Evolutionary conservation across 2,113 vertebrate species (phyloP).

Genomic region (Gasterosteus aculeatus): DNA sequence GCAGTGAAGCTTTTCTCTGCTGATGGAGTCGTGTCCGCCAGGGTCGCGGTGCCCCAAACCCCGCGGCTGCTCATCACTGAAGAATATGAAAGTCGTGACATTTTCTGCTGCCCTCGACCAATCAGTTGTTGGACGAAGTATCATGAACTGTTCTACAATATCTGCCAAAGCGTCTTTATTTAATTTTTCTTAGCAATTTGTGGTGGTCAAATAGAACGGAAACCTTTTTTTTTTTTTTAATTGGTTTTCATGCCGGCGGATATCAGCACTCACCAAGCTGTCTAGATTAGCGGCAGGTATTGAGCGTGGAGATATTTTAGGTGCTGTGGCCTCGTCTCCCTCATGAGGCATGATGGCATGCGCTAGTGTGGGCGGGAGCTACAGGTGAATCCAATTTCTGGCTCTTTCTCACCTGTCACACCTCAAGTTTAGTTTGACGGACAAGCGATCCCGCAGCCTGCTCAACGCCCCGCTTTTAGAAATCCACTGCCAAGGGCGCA

Average conservation of each 20-base stretch:
- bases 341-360: constrained; percentile 6
- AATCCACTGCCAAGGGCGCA: constrained; percentile 1
- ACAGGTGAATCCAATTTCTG: constrained; percentile 67
- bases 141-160: constrained; percentile 59
- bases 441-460: constrained; percentile 32
- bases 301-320: constrained; percentile 39
- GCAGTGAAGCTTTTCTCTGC: constrained; percentile 46
- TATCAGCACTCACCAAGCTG: constrained; percentile 41
- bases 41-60: constrained; percentile 56
- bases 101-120: constrained; percentile 71
- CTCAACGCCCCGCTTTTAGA: constrained; percentile 1
- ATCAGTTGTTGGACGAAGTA: constrained; percentile 55
- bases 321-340: constrained; percentile 33
- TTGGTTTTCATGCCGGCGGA: constrained; percentile 27
- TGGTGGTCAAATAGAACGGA: constrained; percentile 11
- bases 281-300: constrained; percentile 42
- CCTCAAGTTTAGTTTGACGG: constrained; percentile 58
- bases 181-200: constrained; percentile 31
- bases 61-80: constrained; percentile 64
- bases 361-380: constrained; percentile 26
- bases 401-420: constrained; percentile 68
- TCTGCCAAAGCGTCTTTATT: constrained; percentile 24
- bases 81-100: constrained; percentile 69
- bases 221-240: constrained; percentile 16
- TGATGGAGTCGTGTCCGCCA: constrained; percentile 54